phyloP scores from a whole-genome alignment of 2,113 vertebrate genomes.

The Cairina moschata region DNA sequence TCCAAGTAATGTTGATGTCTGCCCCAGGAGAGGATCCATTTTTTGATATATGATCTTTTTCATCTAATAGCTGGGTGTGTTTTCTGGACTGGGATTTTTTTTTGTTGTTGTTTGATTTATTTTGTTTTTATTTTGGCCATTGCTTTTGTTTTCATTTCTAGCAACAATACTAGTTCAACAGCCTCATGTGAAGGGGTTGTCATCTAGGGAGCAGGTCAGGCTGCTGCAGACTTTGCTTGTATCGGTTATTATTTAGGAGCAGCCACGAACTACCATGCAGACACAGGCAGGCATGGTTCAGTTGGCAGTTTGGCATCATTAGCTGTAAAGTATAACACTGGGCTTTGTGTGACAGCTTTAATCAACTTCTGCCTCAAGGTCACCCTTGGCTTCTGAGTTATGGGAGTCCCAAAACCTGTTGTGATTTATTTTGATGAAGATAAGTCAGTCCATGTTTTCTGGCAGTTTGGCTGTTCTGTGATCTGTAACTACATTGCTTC shows the following conservation, averaged over 20 bases:
- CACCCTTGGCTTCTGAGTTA: slow-evolving; percentile 68
- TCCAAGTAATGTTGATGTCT: fast-evolving
- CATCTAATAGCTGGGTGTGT: too few relatives aligned
- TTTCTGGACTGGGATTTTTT: neutral
- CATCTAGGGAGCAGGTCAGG: neutral
- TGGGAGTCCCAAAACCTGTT: slow-evolving; percentile 52
- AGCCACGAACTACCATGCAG: neutral
- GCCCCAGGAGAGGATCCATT: neutral
- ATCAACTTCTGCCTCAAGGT: slow-evolving; percentile 74
- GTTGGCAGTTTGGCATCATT: slow-evolving; percentile 24
- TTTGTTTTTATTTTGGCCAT: neutral
- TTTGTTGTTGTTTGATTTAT: neutral
- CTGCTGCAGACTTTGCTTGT: neutral
- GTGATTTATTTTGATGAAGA: slow-evolving; percentile 74
- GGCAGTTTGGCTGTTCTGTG: slow-evolving; percentile 65
- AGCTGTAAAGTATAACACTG: slow-evolving; percentile 44
- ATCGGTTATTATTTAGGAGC: neutral
- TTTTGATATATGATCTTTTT: neutral
- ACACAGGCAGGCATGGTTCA: neutral
- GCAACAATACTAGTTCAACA: neutral
- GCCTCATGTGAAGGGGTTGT: neutral
- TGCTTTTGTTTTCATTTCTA: neutral
- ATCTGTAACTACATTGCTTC: slow-evolving; percentile 67
- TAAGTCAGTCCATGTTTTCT: slow-evolving; percentile 63
- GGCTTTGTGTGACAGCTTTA: slow-evolving; percentile 62